phyloP scores from a whole-genome alignment of 2,888 invertebrate species.

The Latrodectus hesperus region DNA sequence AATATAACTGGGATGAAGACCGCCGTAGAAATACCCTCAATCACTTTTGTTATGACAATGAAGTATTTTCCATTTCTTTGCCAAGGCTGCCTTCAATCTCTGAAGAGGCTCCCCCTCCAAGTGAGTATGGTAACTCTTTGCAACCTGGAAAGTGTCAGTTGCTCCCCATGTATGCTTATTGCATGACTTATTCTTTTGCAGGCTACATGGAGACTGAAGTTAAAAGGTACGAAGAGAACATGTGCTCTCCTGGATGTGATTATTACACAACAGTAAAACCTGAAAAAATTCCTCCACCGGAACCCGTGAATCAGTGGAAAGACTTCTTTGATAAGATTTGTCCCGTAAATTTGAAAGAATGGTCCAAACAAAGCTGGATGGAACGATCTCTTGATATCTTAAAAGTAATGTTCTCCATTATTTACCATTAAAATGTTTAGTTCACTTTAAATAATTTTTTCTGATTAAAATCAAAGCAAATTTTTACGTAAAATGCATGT shows the following conservation, averaged over 20 bases:
- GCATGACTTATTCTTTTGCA: neutral
- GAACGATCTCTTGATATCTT: constrained; percentile 54
- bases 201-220: constrained; percentile 61
- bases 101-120: constrained; percentile 51
- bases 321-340: constrained; percentile 58
- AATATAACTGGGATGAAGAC: constrained; percentile 64
- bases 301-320: constrained; percentile 47
- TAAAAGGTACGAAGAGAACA: constrained; percentile 10
- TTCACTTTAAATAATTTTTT: no score
- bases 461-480: no score
- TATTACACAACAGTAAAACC: constrained; percentile 34
- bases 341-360: constrained; percentile 58
- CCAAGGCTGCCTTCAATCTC: constrained; percentile 11
- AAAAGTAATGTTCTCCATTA: constrained; percentile 24
- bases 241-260: constrained; percentile 41
- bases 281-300: constrained; percentile 45
- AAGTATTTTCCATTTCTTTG: constrained; percentile 60
- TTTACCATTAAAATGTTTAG: no score
- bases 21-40: constrained; percentile 47
- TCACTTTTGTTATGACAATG: constrained; percentile 61
- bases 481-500: no score
- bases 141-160: neutral
- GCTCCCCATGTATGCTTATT: neutral
- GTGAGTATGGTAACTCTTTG: constrained; percentile 20
- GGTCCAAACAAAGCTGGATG: constrained; percentile 60